Conservation (phyloP, 2,888 invertebrate species). For the Notodromas monacha region DNA sequence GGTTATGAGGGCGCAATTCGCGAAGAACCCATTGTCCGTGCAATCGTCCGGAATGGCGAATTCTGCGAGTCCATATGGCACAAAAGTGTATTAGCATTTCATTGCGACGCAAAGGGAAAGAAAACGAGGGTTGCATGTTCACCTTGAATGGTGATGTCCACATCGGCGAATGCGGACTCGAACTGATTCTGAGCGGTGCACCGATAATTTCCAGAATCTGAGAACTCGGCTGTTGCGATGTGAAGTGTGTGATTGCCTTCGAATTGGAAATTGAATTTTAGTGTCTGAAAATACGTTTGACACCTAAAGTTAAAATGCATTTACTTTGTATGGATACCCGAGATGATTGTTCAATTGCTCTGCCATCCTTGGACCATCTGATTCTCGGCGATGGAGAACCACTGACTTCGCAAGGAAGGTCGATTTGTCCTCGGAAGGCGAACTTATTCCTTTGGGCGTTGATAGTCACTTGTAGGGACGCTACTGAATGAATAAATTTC, state of each 20-base stretch:
- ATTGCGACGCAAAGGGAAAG: too few relatives aligned
- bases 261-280: too few relatives aligned
- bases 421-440: constrained; percentile 30
- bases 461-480: too few relatives aligned
- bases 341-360: constrained; percentile 21
- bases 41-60: constrained; percentile 41
- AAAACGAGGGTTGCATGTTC: too few relatives aligned
- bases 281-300: too few relatives aligned
- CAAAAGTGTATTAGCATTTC: too few relatives aligned
- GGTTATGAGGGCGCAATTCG: constrained; percentile 62
- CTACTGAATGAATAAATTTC: too few relatives aligned
- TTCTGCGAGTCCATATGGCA: constrained; percentile 20
- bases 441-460: too few relatives aligned
- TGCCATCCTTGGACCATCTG: constrained; percentile 45
- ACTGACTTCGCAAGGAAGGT: constrained; percentile 35
- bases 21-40: constrained; percentile 53
- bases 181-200: constrained; percentile 48
- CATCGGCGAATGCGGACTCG: constrained; percentile 24
- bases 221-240: constrained; percentile 25
- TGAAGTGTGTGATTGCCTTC: constrained; percentile 32
- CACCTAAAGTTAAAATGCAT: too few relatives aligned
- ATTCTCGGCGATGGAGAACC: constrained; percentile 43
- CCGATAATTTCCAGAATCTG: constrained; percentile 44
- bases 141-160: constrained; percentile 43
- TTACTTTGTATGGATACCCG: too few relatives aligned